Evolutionary conservation across 1,140 invertebrate genomes (phyloP).

Genomic region (Caenorhabditis latens): DNA sequence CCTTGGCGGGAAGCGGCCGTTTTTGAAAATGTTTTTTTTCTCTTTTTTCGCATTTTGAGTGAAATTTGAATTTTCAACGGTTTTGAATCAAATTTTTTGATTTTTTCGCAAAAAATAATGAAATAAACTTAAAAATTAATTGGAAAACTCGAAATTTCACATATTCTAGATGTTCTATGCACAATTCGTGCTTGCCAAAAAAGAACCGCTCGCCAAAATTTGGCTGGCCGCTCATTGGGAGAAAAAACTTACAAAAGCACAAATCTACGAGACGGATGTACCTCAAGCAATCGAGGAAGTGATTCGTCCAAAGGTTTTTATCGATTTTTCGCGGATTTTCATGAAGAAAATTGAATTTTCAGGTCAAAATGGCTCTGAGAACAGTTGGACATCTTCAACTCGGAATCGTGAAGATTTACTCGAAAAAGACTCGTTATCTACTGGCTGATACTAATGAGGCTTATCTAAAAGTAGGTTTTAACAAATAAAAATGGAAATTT

Average conservation of each 20-base stretch:
- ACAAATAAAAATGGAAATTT: conserved; percentile 93
- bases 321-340: not conserved
- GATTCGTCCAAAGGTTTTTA: conserved; percentile 89
- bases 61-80: not conserved
- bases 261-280: conserved; percentile 99
- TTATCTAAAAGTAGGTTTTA: conserved; percentile 85
- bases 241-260: conserved; percentile 98
- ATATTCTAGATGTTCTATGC: conserved; percentile 77
- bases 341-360: conserved; percentile 55
- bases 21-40: not conserved
- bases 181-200: conserved; percentile 77
- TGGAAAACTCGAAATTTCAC: not conserved
- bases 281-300: conserved; percentile 99
- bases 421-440: conserved; percentile 96
- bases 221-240: conserved; percentile 99
- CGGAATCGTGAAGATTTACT: conserved; percentile 98
- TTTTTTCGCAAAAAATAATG: not conserved
- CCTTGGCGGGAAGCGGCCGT: not conserved
- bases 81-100: not conserved
- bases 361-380: conserved; percentile 96
- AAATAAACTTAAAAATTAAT: not conserved
- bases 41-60: not conserved
- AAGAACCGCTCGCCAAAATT: conserved; percentile 77
- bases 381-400: conserved; percentile 97
- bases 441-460: conserved; percentile 99